Percentiles rank a stretch among this genome's conserved stretches.
phyloP scores from a whole-genome alignment of 2,888 invertebrate genomes.

The Ditula angustiorana region DNA sequence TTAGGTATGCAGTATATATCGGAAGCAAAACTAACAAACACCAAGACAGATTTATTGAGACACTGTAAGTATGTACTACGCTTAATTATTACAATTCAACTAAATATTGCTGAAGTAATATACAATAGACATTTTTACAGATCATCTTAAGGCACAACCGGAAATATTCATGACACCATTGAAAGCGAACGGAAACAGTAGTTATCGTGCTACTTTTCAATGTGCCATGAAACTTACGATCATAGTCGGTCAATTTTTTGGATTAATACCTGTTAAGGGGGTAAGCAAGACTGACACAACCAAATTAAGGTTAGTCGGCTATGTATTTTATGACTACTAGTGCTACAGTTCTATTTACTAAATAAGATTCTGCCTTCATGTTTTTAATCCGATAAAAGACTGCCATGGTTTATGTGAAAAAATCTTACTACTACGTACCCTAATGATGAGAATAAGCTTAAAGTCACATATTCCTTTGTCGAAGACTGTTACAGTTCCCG shows the following conservation, averaged over 20 bases:
- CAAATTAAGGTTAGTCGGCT: conserved; percentile 55
- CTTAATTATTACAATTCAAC: background rate
- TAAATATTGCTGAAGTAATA: background rate
- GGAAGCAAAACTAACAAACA: conserved; percentile 17
- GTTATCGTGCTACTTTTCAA: conserved; percentile 49
- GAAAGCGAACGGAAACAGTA: conserved; percentile 11
- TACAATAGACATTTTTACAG: background rate
- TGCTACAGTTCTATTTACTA: background rate
- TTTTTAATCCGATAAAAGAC: too few species aligned
- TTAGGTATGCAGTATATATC: conserved; percentile 14
- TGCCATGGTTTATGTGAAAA: too few species aligned
- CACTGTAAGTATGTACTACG: conserved; percentile 10
- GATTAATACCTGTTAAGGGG: conserved; percentile 58
- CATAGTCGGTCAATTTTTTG: conserved; percentile 55
- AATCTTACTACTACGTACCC: too few species aligned
- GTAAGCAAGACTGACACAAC: conserved; percentile 48
- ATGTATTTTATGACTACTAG: background rate
- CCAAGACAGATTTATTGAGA: conserved; percentile 1
- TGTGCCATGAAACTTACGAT: conserved; percentile 56
- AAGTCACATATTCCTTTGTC: too few species aligned
- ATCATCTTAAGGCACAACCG: conserved; percentile 7
- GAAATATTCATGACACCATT: conserved; percentile 25
- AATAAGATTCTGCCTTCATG: too few species aligned
- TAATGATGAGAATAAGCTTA: too few species aligned
- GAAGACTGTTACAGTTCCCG: too few species aligned